Conservation (phyloP, 92 coral and sea anemone genomes). For the Phenganax subtilis region DNA sequence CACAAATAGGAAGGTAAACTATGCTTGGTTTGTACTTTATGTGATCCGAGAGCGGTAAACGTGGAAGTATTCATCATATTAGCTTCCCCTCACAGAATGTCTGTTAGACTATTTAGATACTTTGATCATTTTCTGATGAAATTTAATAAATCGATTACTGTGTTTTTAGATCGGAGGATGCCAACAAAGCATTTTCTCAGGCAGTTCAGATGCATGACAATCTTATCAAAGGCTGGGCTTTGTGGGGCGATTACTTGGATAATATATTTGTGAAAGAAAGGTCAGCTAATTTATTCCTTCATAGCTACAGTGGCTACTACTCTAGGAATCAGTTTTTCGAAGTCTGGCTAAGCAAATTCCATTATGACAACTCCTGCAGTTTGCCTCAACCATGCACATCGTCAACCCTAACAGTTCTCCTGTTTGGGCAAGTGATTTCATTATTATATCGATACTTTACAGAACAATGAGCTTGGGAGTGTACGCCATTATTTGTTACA, state of each 20-base stretch:
- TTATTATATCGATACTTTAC: not conserved
- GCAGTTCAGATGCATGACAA: constrained; percentile 99
- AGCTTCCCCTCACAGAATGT: not conserved
- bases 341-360: not conserved
- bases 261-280: constrained; percentile 67
- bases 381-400: not conserved
- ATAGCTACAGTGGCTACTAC: too few species aligned
- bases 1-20: constrained; percentile 90
- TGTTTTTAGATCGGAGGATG: constrained; percentile 81
- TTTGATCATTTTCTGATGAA: too few species aligned
- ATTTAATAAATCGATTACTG: not conserved
- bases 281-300: not conserved
- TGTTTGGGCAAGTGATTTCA: not conserved
- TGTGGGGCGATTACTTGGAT: constrained; percentile 98
- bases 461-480: constrained; percentile 94
- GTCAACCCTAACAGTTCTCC: not conserved
- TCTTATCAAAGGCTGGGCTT: constrained; percentile 95
- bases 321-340: not conserved
- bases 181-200: constrained; percentile 97
- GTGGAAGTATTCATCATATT: not conserved
- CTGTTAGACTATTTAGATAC: not conserved
- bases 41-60: not conserved
- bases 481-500: constrained; percentile 86
- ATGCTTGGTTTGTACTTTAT: not conserved
- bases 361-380: too few species aligned